Evolutionary conservation across 2,113 vertebrate genomes (phyloP).

Genomic region (Pterocles gutturalis): DNA sequence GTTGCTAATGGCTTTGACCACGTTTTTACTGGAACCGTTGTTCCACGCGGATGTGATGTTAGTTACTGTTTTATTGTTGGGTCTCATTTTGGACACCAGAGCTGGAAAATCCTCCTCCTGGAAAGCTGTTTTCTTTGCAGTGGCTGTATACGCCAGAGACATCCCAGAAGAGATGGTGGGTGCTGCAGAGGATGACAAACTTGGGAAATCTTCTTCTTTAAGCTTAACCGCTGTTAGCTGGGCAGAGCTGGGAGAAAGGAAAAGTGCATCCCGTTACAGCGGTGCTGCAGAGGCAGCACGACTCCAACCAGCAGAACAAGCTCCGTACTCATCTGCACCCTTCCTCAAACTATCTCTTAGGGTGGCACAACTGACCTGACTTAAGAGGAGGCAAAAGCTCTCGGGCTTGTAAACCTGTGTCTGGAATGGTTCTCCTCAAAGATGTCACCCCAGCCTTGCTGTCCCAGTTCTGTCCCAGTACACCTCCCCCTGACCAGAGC

Average conservation of each 20-base stretch:
- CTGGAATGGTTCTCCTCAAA: neutral
- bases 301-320: neutral
- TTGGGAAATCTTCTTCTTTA: constrained; percentile 96
- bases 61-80: constrained; percentile 70
- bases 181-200: constrained; percentile 78
- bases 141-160: constrained; percentile 79
- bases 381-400: neutral
- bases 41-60: constrained; percentile 88
- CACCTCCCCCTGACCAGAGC: neutral
- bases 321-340: neutral
- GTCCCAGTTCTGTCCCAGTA: neutral
- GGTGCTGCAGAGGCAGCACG: neutral
- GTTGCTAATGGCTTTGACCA: constrained; percentile 62
- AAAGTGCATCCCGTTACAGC: accelerated
- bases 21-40: constrained; percentile 76
- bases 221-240: constrained; percentile 74
- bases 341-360: neutral
- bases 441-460: neutral
- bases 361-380: neutral
- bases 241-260: constrained; percentile 51
- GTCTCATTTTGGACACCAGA: constrained; percentile 87
- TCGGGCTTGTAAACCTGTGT: neutral
- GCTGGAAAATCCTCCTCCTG: constrained; percentile 98
- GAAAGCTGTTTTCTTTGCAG: constrained; percentile 82
- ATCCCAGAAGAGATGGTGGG: constrained; percentile 55